Conservation (phyloP, 2,888 invertebrate genomes). For the Bombylius discolor region DNA sequence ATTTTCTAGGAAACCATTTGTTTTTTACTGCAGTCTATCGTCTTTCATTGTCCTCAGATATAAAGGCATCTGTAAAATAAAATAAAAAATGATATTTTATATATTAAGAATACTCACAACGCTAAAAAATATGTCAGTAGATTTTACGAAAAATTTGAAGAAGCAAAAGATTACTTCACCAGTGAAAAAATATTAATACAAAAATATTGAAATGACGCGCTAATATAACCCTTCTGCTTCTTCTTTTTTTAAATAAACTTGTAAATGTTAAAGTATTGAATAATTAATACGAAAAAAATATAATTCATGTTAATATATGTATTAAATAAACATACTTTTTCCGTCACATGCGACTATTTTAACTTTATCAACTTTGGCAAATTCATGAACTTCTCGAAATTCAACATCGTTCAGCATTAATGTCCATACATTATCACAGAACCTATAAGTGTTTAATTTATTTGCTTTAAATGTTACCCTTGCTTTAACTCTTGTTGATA, state of each 20-base stretch:
- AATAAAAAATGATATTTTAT: neutral
- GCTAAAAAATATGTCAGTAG: no score
- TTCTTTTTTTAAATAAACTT: no score
- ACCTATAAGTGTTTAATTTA: conserved; percentile 76
- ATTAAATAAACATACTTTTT: conserved; percentile 47
- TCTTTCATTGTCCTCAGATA: conserved; percentile 4
- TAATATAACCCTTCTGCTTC: no score
- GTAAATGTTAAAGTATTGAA: no score
- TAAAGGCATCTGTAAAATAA: conserved; percentile 4
- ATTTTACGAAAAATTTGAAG: no score
- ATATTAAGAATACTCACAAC: no score
- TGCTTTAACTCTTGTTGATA: conserved; percentile 82
- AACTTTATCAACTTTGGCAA: conserved; percentile 84
- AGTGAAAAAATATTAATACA: no score
- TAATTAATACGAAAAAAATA: no score
- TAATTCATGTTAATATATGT: neutral
- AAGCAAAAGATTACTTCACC: no score
- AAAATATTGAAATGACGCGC: no score
- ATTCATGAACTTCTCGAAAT: conserved; percentile 88
- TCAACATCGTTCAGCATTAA: conserved; percentile 97
- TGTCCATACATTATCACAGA: conserved; percentile 99
- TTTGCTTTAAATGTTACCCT: conserved; percentile 87
- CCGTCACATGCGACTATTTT: conserved; percentile 98
- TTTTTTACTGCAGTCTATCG: neutral
- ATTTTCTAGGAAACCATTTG: neutral